phyloP scores from a whole-genome alignment of 2,797 vertebrate genomes.

The Dallia pectoralis region DNA sequence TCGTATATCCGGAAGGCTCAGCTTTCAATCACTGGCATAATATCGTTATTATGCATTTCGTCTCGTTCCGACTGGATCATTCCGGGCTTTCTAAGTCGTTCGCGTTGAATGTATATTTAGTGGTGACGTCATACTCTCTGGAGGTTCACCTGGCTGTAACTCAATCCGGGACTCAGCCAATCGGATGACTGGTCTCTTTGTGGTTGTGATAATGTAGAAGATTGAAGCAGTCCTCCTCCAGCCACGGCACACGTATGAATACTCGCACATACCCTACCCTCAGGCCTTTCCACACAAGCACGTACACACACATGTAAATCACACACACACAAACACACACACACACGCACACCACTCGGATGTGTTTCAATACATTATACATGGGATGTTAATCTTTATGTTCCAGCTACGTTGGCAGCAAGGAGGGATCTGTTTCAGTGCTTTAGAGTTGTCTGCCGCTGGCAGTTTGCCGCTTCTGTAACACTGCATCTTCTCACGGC shows the following conservation, averaged over 20 bases:
- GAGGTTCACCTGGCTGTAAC: neutral
- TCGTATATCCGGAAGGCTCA: neutral
- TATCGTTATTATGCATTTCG: neutral
- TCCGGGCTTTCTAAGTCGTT: neutral
- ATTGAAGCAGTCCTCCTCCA: neutral
- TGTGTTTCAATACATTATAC: neutral
- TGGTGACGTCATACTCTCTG: neutral
- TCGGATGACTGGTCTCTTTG: neutral
- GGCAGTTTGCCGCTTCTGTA: neutral
- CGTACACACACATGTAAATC: neutral
- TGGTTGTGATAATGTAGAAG: neutral
- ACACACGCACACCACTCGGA: neutral
- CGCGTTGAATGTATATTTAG: neutral
- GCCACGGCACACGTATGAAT: neutral
- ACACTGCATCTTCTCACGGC: neutral
- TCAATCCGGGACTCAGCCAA: neutral
- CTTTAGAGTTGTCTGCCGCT: neutral
- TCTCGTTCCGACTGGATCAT: neutral
- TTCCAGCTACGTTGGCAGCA: neutral
- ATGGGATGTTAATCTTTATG: neutral
- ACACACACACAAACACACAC: neutral
- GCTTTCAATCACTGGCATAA: neutral
- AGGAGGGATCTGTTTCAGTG: neutral
- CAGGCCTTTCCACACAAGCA: neutral
- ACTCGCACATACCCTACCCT: too few species aligned